phyloP scores from a whole-genome alignment of 1,140 invertebrate genomes.

The Drosophila orena region DNA sequence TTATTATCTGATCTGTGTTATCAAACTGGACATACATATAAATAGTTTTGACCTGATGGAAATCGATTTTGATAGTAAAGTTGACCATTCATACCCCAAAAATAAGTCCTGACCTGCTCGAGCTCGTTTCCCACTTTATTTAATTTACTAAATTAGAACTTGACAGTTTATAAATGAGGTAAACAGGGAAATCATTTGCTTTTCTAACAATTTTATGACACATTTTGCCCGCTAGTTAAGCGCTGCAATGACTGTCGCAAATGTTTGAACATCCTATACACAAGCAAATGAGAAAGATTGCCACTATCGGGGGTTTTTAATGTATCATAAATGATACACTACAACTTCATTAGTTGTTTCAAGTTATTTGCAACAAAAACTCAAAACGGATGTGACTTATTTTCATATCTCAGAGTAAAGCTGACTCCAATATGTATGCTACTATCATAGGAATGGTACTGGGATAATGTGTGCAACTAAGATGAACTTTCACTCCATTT shows the following conservation, averaged over 20 bases:
- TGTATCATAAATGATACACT: too few relatives aligned
- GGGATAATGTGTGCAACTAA: too few relatives aligned
- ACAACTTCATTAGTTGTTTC: too few relatives aligned
- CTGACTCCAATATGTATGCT: too few relatives aligned
- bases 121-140: not conserved
- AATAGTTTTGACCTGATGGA: slow-evolving; percentile 4
- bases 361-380: too few relatives aligned
- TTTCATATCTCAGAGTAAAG: too few relatives aligned
- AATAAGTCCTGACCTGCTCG: slow-evolving; percentile 29
- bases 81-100: slow-evolving; percentile 16
- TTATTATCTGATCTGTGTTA: slow-evolving; percentile 5
- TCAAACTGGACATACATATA: not conserved
- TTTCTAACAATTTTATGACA: slow-evolving; percentile 29
- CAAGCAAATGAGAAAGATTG: not conserved
- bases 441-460: too few relatives aligned
- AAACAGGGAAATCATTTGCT: not conserved
- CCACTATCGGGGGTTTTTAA: not conserved
- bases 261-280: slow-evolving; percentile 14
- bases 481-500: too few relatives aligned
- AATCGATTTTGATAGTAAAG: not conserved
- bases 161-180: slow-evolving; percentile 18
- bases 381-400: too few relatives aligned
- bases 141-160: slow-evolving; percentile 23
- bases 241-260: not conserved
- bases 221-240: slow-evolving; percentile 24